Base-by-base conservation (phyloP, 1,140 invertebrate species). In the Watersipora subatra region DNA sequence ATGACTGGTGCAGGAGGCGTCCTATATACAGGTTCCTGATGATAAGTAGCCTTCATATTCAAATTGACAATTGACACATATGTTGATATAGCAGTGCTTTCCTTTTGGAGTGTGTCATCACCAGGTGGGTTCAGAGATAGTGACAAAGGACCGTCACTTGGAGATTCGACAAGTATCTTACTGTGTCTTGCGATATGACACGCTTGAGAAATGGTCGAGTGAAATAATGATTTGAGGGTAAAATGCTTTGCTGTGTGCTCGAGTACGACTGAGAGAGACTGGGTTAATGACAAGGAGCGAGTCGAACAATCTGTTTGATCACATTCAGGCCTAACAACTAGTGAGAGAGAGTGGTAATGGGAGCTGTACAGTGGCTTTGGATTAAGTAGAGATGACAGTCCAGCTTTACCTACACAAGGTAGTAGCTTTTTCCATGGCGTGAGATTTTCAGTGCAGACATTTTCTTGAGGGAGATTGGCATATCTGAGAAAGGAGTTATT, bases 401-500 rank as follows among this genome's bases (percentile, higher is more conserved):
- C 62, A 65, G 77, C 77, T 71, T 79, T 76, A 27, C 73, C 71
- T 61, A 75, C 74, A 82, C 95, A 98, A 1, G 95, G 95, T 29
- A 98, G 76, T 1, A 98, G 80, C 79, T 98, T 98, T 74, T 94
- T 95, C 88, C 93, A 98, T 1, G 95, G 95, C 28, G 95, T 98
- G 69, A 99, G 83, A 83, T 99, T 99, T 84, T 98, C 94, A 22
- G 95, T 98, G 75, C 96, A 99, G 7, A 97, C 91, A 73, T 93
- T 91, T 85, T 99, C 96, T 67, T 89, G 83, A 0, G 95, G 92
- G 64, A 99, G 78, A 55, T 89, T 87, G 1, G 93, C 86, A 83
- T 97, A 97, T 69, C 90, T 83, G 55, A 91, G 64, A 58, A 70
- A 70, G 19, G 70, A 61, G 20, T 68, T 76, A 2, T 69, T 61